Base-by-base conservation (phyloP, 2,888 invertebrate genomes). In the Nineta flava region DNA sequence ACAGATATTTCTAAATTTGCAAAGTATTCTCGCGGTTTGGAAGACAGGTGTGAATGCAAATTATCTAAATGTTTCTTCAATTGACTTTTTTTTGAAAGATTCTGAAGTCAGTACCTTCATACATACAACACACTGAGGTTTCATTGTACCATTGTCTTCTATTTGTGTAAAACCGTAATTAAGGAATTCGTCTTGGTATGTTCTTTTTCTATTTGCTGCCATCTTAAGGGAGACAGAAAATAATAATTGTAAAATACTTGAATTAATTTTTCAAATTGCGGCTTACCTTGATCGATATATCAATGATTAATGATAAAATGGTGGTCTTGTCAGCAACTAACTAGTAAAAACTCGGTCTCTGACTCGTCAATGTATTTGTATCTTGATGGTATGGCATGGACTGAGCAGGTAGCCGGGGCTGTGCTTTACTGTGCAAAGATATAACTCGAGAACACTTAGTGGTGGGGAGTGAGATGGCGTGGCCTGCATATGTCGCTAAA, bases 41-140 rank as follows among this genome's bases (percentile, higher is more conserved):
- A 55, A 51, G 50, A 54, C 51, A 55, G 53, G 46, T 52, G 51
- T 53, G 49, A 52, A 53, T 50, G 51, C 50, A 50, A 52, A 51
- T 50, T 50, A 53, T 48, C 50, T 50, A 49, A 53, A 52, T 53
- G 50, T 53, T 52, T 49, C 47, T 51, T 53, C 53, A 53, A 55
- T 53, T 51, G 52, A 53, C 52, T 53, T 51, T 55, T 54, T n/a
- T 56, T 55, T 55, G 53, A 55, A 53, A 55, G 49, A 55, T 55
- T 55, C 55, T 55, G 53, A 53, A 55, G 55, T 53, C 54, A 53
- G 53, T 53, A 54, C 54, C 45, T 55, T 55, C 53, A 55, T 52
- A 53, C 53, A 55, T 54, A 55, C 55, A 55, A 55, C 55, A 53
- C 53, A 55, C 50, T 55, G 55, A 52, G 53, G 50, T 53, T 53